Conservation (phyloP, 2,888 invertebrate genomes). For the Zhuqinia jingwanae region DNA sequence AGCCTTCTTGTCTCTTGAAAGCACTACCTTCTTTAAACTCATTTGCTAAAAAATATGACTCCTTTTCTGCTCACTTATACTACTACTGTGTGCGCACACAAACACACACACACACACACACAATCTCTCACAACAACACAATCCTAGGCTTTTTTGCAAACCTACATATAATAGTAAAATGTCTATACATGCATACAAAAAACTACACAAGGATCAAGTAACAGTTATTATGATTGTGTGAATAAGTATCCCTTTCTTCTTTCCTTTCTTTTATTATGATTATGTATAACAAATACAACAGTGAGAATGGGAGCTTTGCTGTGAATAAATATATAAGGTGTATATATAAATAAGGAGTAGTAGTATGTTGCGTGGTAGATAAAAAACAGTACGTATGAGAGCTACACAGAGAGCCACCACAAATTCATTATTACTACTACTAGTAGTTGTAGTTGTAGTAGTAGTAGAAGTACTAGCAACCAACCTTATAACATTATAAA, state of each 20-base stretch:
- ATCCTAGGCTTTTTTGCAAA: slow-evolving; percentile 66
- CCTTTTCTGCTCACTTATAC: slow-evolving; percentile 64
- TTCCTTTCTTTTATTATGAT: slow-evolving; percentile 54
- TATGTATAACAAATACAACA: slow-evolving; percentile 35
- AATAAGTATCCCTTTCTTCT: slow-evolving; percentile 58
- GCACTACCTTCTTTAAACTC: slow-evolving; percentile 63
- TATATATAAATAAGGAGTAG: too few relatives aligned
- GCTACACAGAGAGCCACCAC: too few relatives aligned
- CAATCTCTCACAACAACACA: slow-evolving; percentile 31
- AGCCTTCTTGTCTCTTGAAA: slow-evolving; percentile 72
- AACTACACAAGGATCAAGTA: slow-evolving; percentile 37
- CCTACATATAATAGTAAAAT: slow-evolving; percentile 22
- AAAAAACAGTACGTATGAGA: too few relatives aligned
- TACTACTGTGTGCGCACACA: slow-evolving; percentile 35
- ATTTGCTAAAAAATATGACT: slow-evolving; percentile 73
- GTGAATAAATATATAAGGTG: too few relatives aligned
- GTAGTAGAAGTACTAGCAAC: background rate
- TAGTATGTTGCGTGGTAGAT: too few relatives aligned
- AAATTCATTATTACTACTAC: too few relatives aligned
- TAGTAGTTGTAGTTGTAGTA: background rate
- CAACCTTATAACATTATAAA: slow-evolving; percentile 20
- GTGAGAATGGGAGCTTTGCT: too few relatives aligned
- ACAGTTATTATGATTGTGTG: slow-evolving; percentile 67
- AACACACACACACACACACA: too few relatives aligned
- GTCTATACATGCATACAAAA: background rate